These are phyloP conservation scores for Poecilia picta DNA, from an alignment of 2,797 vertebrate species.

Conservation along the genomic window DNA sequence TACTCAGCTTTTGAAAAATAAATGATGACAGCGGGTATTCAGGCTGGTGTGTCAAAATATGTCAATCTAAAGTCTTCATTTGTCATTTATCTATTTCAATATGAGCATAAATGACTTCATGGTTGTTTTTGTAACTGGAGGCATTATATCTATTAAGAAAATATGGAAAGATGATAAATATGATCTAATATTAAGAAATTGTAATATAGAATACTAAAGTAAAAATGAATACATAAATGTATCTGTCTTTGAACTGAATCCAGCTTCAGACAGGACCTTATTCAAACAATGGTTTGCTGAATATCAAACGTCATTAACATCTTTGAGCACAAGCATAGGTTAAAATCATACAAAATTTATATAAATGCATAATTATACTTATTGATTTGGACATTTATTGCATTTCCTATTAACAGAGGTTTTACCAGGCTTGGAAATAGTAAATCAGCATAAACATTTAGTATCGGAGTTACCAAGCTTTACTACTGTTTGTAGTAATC, in stretches of 20 bases:
- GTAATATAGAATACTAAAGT: neutral
- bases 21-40: constrained; percentile 53
- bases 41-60: constrained; percentile 46
- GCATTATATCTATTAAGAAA: neutral
- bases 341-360: neutral
- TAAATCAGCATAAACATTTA: neutral
- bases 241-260: neutral
- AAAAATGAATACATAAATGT: neutral
- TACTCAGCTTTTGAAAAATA: constrained; percentile 37
- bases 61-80: constrained; percentile 28
- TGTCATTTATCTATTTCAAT: constrained; percentile 14
- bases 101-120: neutral
- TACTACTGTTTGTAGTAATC: neutral
- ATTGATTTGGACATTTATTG: neutral
- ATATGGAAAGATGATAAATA: neutral
- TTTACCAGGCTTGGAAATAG: neutral
- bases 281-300: neutral
- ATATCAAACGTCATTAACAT: neutral
- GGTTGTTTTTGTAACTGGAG: neutral
- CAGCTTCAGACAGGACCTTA: neutral
- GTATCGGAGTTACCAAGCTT: neutral
- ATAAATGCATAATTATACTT: too few relatives aligned
- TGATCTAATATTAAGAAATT: neutral
- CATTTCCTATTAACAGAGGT: neutral
- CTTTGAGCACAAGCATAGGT: neutral